Evolutionary conservation across 2,113 vertebrate genomes (phyloP).

Genomic region (Candoia aspera): DNA sequence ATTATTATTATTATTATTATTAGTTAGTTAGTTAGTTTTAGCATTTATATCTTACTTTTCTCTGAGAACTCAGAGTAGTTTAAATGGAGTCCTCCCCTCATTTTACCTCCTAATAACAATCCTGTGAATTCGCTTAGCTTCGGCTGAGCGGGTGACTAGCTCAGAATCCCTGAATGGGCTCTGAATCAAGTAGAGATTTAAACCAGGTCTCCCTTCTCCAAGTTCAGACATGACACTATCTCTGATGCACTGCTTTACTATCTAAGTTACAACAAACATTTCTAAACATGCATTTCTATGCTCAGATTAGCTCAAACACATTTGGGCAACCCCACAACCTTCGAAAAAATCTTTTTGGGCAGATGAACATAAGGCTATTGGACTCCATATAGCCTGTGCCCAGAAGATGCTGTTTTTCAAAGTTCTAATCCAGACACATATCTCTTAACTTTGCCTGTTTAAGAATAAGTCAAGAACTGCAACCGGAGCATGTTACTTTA

Average conservation of each 20-base stretch:
- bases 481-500: background rate
- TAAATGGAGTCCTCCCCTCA: background rate
- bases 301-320: background rate
- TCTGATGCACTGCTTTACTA: background rate
- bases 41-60: background rate
- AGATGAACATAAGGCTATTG: background rate
- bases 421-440: slow-evolving; percentile 13
- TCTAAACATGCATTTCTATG: background rate
- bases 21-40: background rate
- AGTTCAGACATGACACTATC: background rate
- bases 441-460: background rate
- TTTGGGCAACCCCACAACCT: background rate
- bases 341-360: background rate
- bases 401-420: background rate
- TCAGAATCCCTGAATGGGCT: background rate
- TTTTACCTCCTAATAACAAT: background rate
- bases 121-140: background rate
- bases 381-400: background rate
- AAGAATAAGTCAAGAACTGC: background rate
- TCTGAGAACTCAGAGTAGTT: background rate
- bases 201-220: background rate
- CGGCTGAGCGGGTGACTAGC: background rate
- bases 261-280: background rate
- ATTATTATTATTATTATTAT: too few relatives aligned
- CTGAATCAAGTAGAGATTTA: background rate